A percentile compares a stretch with the other conserved stretches of the same genome.
Evolutionary conservation across 2,888 invertebrate genomes (phyloP).

Genomic region (Plusia festucae): DNA sequence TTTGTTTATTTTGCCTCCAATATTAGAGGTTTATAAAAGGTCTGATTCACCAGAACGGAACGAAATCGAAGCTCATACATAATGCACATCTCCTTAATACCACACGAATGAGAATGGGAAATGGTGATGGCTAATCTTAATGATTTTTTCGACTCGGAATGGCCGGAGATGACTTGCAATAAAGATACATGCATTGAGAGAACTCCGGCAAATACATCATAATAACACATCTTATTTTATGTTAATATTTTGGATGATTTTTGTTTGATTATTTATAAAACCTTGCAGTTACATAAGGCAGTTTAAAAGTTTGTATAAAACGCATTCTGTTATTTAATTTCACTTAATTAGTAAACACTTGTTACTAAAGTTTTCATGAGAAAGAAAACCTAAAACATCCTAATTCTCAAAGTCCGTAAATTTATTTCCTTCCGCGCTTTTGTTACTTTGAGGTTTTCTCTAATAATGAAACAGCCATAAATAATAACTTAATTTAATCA

Average conservation of each 20-base stretch:
- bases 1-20: not conserved
- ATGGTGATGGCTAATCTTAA: slow-evolving; percentile 41
- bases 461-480: slow-evolving; percentile 42
- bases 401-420: slow-evolving; percentile 36
- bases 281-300: slow-evolving; percentile 32
- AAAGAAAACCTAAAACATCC: slow-evolving; percentile 37
- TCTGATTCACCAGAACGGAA: slow-evolving; percentile 8
- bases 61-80: slow-evolving; percentile 23
- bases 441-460: slow-evolving; percentile 46
- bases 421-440: slow-evolving; percentile 49
- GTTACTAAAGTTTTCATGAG: slow-evolving; percentile 39
- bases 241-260: slow-evolving; percentile 2
- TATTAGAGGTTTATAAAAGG: not conserved
- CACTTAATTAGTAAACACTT: slow-evolving; percentile 48
- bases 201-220: slow-evolving; percentile 16
- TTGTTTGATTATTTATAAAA: slow-evolving; percentile 15
- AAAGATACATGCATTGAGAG: slow-evolving; percentile 13
- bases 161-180: slow-evolving; percentile 50
- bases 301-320: slow-evolving; percentile 14
- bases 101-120: slow-evolving; percentile 44
- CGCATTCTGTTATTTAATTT: slow-evolving; percentile 48
- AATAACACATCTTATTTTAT: slow-evolving; percentile 15
- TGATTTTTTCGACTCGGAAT: slow-evolving; percentile 25
- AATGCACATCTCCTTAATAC: slow-evolving; percentile 28
- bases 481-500: slow-evolving; percentile 47